Evolutionary conservation across 2,113 vertebrate species (phyloP), one percentile per base, ranked within the genome.

Genomic region (Oplegnathus fasciatus): DNA sequence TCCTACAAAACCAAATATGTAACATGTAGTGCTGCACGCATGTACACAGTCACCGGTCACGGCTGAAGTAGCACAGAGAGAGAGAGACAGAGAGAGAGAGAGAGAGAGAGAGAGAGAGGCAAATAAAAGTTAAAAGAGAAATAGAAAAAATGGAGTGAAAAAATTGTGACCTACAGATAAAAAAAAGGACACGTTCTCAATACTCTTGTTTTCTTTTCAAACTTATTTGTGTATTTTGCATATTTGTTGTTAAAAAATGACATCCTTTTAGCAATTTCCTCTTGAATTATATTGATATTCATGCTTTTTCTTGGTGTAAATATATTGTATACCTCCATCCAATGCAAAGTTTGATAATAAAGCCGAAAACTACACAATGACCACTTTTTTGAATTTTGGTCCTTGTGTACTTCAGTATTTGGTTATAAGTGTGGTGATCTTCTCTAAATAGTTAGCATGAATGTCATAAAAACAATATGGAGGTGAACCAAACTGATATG

Each of bases 1-100:
- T 28, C 60, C 32, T 52, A 70, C 40, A 42, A 62, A 65, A 70
- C 70, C 44, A 76, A 69, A 83, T 60, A 71, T 57, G 18, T 15
- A 30, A 57, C 32, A 54, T 30, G 30, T n/a, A 46, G 22, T 2
- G 18, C 50, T 24, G 26, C 62, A 32, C 14, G 44, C 17, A 22
- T 40, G 20, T 1, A 34, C 20, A 13, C 68, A 52, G 26, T 28
- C 26, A 4, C 4, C 3, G 26, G 44, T 74, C 69, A 68, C 24
- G 22, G 85, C 62, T 68, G 54, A 28, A 52, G 30, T 7, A 37
- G 6, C 60, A 69, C 30, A 64, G 14, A 64, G 6, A 70, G 40
- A 5, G 46, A 46, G 13, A 72, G 30, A 54, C 28, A 5, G 24
- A 60, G 6, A 69, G 10, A 13, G 6, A 4, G 4, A 50, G 18